phyloP scores from a whole-genome alignment of 2,888 invertebrate genomes.

The Harmothoe impar region DNA sequence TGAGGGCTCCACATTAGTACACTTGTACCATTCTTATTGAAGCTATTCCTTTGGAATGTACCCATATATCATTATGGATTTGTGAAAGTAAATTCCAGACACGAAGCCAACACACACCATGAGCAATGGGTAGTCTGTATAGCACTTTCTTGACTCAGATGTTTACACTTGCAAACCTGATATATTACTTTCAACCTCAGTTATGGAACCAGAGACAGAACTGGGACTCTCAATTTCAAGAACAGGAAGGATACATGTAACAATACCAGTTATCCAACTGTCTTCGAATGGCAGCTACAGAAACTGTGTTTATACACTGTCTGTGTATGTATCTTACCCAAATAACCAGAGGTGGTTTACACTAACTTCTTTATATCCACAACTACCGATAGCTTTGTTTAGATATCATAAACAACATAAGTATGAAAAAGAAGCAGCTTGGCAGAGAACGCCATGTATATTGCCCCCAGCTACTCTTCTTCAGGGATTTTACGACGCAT shows the following conservation, averaged over 20 bases:
- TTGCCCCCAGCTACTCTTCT: not conserved
- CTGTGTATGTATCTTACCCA: not conserved
- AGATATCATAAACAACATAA: conserved; percentile 15
- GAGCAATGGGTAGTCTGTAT: too few species aligned
- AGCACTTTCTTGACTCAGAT: too few species aligned
- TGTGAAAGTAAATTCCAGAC: too few species aligned
- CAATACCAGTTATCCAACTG: conserved; percentile 17
- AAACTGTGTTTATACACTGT: not conserved
- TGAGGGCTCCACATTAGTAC: too few species aligned
- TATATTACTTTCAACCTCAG: conserved; percentile 15
- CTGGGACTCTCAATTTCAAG: not conserved
- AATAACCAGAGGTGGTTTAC: not conserved
- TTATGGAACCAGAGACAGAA: conserved; percentile 2
- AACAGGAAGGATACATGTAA: conserved; percentile 16
- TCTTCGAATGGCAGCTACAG: not conserved
- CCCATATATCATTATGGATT: too few species aligned
- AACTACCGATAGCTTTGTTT: not conserved
- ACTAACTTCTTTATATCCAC: not conserved
- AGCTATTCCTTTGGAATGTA: too few species aligned
- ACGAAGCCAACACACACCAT: too few species aligned
- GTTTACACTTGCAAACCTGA: not conserved
- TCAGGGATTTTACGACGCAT: not conserved
- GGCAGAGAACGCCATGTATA: not conserved
- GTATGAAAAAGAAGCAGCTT: not conserved
- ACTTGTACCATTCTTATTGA: too few species aligned